Evolutionary conservation across 2,113 vertebrate species (phyloP), one percentile per base, ranked within the genome.

Genomic region (Ammodytes dubius): DNA sequence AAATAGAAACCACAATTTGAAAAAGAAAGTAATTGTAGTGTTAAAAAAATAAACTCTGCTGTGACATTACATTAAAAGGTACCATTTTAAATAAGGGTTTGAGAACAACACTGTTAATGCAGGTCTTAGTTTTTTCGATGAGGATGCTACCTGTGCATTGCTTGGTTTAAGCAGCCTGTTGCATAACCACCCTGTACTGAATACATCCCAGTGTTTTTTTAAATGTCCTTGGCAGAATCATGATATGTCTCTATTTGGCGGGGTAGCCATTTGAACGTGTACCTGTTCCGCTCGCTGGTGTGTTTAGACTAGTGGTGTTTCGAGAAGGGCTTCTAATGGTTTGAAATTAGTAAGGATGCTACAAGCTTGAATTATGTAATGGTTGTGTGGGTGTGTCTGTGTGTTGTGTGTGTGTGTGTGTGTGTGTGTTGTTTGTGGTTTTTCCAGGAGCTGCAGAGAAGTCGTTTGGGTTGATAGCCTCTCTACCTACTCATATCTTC

Each of bases 331-430:
- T n/a, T n/a, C n/a, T n/a, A n/a, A n/a, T n/a, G n/a, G n/a, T n/a
- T n/a, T n/a, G n/a, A n/a, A n/a, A n/a, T n/a, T n/a, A n/a, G n/a
- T n/a, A n/a, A n/a, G n/a, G n/a, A n/a, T n/a, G n/a, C n/a, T n/a
- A n/a, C n/a, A n/a, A 81, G 82, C 88, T 64, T 53, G 74, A 73
- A 77, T 94, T 83, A 87, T 86, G 79, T 87, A 92, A 92, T 81
- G 66, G n/a, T n/a, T 59, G 64, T 70, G 59, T 7, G 35, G 37
- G 52, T 58, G 78, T 39, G 57, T 79, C 47, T 58, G n/a, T 53
- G 5, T 27, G 17, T 76, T 65, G 63, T 59, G 64, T 70, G 59
- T 7, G 35, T 40, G 52, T 58, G 78, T 39, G 57, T 79, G 52
- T 58, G 17, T 53, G 5, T 27, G 17, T 76, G 70, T 65, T 27